Percentiles rank a stretch among this genome's conserved stretches.
phyloP scores from a whole-genome alignment of 2,113 vertebrate genomes.

The Podarcis muralis region DNA sequence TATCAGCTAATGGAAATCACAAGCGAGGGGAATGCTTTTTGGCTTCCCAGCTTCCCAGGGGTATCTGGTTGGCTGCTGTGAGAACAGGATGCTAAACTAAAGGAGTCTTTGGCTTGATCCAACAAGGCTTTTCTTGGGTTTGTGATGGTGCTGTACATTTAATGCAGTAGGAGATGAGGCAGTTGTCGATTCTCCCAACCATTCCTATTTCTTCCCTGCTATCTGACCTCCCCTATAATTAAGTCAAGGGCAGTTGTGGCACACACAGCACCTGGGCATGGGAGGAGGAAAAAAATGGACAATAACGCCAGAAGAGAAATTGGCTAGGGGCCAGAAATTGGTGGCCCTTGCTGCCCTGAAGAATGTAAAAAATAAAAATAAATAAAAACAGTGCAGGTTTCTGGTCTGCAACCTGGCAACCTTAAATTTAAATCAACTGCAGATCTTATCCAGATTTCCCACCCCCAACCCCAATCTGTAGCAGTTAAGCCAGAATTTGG shows the following conservation, averaged over 20 bases:
- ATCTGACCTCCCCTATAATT: neutral
- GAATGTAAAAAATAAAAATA: neutral
- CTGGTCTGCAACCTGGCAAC: neutral
- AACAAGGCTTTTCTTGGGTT: too few relatives aligned
- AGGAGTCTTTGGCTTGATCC: too few relatives aligned
- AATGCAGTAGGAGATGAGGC: neutral
- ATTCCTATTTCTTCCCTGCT: neutral
- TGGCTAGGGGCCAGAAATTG: neutral
- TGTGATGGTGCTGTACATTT: neutral
- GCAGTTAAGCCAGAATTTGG: conserved; percentile 3
- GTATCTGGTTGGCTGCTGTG: too few relatives aligned
- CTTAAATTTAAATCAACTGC: neutral
- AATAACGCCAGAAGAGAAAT: neutral
- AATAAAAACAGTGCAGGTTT: neutral
- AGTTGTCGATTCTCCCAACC: neutral
- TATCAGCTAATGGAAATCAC: too few relatives aligned
- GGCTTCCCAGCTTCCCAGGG: too few relatives aligned
- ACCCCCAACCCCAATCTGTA: too few relatives aligned
- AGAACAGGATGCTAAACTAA: too few relatives aligned
- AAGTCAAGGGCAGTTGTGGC: neutral
- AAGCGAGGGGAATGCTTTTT: too few relatives aligned
- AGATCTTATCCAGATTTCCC: neutral
- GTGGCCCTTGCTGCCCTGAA: neutral
- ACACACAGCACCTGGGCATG: neutral
- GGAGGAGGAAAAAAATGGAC: too few relatives aligned